Evolutionary conservation across 2,797 vertebrate genomes (phyloP).

Genomic region (Scomberomorus guttatus): DNA sequence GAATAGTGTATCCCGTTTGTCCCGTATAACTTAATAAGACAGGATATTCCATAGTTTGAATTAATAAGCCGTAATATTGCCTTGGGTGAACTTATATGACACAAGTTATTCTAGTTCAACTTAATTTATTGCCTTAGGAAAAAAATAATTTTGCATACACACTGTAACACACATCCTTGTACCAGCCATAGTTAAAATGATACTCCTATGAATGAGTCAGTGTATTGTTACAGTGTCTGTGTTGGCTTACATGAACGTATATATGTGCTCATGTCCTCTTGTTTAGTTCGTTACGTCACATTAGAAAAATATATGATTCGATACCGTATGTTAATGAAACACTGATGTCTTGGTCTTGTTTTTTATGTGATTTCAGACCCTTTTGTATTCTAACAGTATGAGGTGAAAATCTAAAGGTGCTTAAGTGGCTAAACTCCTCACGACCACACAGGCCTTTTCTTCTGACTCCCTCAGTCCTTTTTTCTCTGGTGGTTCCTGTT

Average conservation of each 20-base stretch:
- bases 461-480: conserved; percentile 1
- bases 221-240: neutral
- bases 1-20: conserved; percentile 17
- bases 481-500: neutral
- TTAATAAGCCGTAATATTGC: conserved; percentile 30
- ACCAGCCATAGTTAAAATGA: neutral
- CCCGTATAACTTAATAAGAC: conserved; percentile 30
- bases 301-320: neutral
- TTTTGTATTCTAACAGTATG: neutral
- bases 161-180: neutral
- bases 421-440: conserved; percentile 12
- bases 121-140: conserved; percentile 22
- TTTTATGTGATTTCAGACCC: neutral
- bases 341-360: neutral
- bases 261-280: neutral
- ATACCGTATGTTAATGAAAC: neutral
- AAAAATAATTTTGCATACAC: conserved; percentile 17
- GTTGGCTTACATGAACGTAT: conserved; percentile 1
- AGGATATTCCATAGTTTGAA: conserved; percentile 23
- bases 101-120: conserved; percentile 22
- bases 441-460: neutral
- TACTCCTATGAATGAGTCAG: neutral
- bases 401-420: conserved; percentile 8
- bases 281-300: neutral
- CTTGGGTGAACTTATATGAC: conserved; percentile 32